Evolutionary conservation across 2,888 invertebrate genomes (phyloP).

Genomic region (Elysia crispata): DNA sequence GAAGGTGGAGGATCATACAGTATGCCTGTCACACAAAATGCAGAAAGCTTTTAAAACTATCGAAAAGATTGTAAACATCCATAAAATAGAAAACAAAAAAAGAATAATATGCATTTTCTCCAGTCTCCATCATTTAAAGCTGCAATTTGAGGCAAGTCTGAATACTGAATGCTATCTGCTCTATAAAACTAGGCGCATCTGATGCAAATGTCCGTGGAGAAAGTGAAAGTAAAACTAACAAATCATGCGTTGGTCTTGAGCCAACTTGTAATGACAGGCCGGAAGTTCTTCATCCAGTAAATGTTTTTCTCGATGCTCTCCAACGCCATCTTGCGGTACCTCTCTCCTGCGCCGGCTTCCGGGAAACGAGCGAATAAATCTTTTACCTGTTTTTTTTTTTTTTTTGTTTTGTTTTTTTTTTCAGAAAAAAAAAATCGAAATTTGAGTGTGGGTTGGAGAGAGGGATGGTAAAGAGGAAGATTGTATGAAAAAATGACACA

Average conservation of each 20-base stretch:
- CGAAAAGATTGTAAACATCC: too few species aligned
- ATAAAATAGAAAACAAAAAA: too few species aligned
- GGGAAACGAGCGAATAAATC: slow-evolving; percentile 88
- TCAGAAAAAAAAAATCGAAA: neutral
- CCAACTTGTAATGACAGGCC: slow-evolving; percentile 70
- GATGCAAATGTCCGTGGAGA: too few species aligned
- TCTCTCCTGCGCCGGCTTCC: slow-evolving; percentile 90
- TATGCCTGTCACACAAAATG: too few species aligned
- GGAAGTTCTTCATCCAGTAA: slow-evolving; percentile 85
- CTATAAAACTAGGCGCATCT: neutral
- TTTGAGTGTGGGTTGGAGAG: neutral
- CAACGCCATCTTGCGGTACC: slow-evolving; percentile 85
- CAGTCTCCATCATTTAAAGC: too few species aligned
- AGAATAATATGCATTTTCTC: too few species aligned
- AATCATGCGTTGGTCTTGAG: slow-evolving; percentile 52
- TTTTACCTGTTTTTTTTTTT: slow-evolving; percentile 83
- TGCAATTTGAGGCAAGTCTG: neutral
- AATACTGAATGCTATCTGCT: neutral
- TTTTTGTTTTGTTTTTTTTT: neutral
- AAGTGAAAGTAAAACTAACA: neutral
- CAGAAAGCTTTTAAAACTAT: too few species aligned
- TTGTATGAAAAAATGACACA: neutral
- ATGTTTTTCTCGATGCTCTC: slow-evolving; percentile 89
- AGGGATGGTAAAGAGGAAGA: neutral
- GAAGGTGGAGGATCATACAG: too few species aligned